Base-by-base conservation (phyloP, 2,888 invertebrate species). In the Apomyelois bistriatella region DNA sequence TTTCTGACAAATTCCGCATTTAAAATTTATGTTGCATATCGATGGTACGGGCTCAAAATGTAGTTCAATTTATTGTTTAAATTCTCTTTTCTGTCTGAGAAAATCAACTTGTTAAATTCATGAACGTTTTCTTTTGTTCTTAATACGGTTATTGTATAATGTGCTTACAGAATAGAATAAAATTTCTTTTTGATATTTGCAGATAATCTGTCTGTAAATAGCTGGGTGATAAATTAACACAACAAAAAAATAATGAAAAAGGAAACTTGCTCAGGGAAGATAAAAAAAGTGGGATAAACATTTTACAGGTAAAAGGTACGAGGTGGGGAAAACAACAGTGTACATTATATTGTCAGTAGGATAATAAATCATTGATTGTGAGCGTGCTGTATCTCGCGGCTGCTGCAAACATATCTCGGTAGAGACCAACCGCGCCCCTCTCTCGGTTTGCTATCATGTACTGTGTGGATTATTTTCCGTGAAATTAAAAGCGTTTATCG, bases 401-500 rank as follows among this genome's bases (percentile, higher is more conserved):
- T 35, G 52, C 46, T 16, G n/a, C 37, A 12, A 10, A 13, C 6
- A 10, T 46, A 32, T 46, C 30, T 32, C 3, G 17, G 8, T 15
- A n/a, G 4, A 40, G 40, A 2, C 6, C 37, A 12, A 38, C 6
- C 40, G 40, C n/a, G 15, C 16, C 16, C 40, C 9, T 5, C 32
- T 15, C 46, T 32, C 10, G 12, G 0, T 9, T 30, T 15, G 46
- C 32, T 32, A 15, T 13, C 46, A 3, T 22, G 30, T 32, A 8
- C 15, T 7, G n/a, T n/a, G 30, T 43, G 30, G 41, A 54, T 16
- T 38, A 28, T 16, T 38, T 43, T 28, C 28, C 43, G 46, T 10
- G 52, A 46, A 52, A 70, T 69, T 66, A 66, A 74, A 72, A 69
- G 61, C 57, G 0, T 9, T 62, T 58, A 60, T 61, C 60, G 62